These are phyloP conservation scores for Lacanobia oleracea DNA, from an alignment of 2,888 invertebrate genomes.

Conservation along the genomic window DNA sequence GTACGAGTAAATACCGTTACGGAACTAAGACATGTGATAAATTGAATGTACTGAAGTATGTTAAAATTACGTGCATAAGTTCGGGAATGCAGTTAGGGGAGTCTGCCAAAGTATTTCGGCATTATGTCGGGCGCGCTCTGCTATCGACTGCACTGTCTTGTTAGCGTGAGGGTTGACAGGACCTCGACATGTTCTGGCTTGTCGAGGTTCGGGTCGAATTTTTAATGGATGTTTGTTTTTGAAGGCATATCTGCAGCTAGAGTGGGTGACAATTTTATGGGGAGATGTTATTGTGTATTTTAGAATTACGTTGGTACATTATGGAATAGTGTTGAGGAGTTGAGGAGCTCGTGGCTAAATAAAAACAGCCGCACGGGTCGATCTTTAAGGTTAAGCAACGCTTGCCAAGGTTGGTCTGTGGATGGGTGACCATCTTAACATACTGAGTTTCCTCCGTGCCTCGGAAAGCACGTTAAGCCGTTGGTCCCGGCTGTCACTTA, in stretches of 20 bases:
- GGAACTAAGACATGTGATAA: conserved; percentile 47
- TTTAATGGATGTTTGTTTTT: conserved; percentile 4
- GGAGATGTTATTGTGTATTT: no score
- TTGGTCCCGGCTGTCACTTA: no score
- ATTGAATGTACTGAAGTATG: conserved; percentile 55
- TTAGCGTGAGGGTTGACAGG: conserved; percentile 37
- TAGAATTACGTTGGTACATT: no score
- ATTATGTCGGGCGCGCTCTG: conserved; percentile 38
- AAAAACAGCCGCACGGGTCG: no score
- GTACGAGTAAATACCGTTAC: conserved; percentile 42
- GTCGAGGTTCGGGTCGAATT: background rate
- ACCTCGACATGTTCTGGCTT: conserved; percentile 2
- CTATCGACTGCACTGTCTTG: conserved; percentile 42
- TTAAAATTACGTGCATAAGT: conserved; percentile 55
- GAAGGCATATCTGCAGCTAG: background rate
- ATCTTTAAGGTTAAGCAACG: no score
- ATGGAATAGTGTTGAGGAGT: no score
- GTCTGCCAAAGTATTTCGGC: conserved; percentile 52
- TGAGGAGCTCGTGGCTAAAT: no score
- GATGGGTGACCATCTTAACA: no score
- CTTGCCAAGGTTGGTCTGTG: no score
- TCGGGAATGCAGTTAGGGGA: conserved; percentile 41
- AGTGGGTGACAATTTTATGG: background rate
- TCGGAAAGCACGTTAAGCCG: no score
- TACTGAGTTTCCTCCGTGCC: no score